Evolutionary conservation across 2,113 vertebrate species (phyloP).

Genomic region (Lota lota): DNA sequence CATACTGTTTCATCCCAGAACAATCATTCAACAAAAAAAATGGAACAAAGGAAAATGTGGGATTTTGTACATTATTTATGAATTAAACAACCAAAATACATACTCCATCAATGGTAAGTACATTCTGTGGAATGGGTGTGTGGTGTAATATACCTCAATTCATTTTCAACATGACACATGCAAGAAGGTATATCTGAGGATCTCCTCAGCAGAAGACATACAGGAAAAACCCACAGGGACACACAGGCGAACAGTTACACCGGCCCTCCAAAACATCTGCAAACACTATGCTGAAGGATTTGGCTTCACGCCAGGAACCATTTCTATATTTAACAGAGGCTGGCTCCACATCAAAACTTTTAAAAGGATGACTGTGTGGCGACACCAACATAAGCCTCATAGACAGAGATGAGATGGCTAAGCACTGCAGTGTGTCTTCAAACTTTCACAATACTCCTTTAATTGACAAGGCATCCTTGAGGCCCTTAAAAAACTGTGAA

Average conservation of each 20-base stretch:
- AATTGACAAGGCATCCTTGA: too few relatives aligned
- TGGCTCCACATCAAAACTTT: conserved; percentile 40
- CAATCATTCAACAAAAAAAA: neutral
- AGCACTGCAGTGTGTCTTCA: neutral
- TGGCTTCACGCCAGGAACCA: conserved; percentile 42
- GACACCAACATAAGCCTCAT: conserved; percentile 25
- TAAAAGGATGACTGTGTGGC: conserved; percentile 39
- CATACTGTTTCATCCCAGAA: neutral
- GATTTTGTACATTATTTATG: too few relatives aligned
- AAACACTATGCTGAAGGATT: conserved; percentile 53
- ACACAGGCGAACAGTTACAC: conserved; percentile 14
- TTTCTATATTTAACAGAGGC: conserved; percentile 60
- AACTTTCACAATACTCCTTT: neutral
- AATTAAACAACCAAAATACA: too few relatives aligned
- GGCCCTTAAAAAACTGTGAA: too few relatives aligned
- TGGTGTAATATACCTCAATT: too few relatives aligned
- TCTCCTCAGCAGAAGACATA: conserved; percentile 28
- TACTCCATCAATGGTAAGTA: too few relatives aligned
- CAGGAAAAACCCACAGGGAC: conserved; percentile 25
- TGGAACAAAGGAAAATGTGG: conserved; percentile 28
- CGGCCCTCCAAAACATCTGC: conserved; percentile 60
- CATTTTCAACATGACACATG: too few relatives aligned
- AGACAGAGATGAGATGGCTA: conserved; percentile 18
- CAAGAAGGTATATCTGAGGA: conserved; percentile 1
- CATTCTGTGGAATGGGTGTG: too few relatives aligned